phyloP scores from a whole-genome alignment of 2,113 vertebrate genomes.

The Phoxinus phoxinus region DNA sequence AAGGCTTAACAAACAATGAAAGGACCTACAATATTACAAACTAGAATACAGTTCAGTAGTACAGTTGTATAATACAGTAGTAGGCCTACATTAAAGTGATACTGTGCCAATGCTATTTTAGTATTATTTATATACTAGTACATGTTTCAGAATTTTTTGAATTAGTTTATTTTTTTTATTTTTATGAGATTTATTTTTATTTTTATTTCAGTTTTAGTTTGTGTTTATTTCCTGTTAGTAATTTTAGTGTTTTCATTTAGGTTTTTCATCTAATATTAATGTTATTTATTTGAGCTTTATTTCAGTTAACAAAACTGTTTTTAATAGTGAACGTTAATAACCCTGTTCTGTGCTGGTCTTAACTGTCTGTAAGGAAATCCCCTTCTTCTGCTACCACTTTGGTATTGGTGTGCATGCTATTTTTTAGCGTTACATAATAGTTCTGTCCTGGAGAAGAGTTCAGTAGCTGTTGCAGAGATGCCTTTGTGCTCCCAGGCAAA shows the following conservation, averaged over 20 bases:
- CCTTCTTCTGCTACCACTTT: neutral
- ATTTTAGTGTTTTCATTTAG: neutral
- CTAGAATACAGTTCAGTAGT: neutral
- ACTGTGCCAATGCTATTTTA: neutral
- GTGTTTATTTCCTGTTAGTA: too few relatives aligned
- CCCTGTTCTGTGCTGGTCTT: neutral
- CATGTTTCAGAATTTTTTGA: too few relatives aligned
- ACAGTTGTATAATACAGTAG: too few relatives aligned
- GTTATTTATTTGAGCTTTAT: neutral
- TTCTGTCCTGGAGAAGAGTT: conserved; percentile 39
- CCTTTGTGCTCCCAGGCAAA: conserved; percentile 59
- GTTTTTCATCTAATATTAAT: neutral
- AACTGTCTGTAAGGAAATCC: neutral
- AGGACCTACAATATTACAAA: neutral
- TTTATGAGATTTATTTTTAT: too few relatives aligned
- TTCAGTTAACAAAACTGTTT: neutral
- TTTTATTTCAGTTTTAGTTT: too few relatives aligned
- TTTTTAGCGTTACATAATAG: conserved; percentile 54
- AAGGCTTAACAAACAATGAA: conserved; percentile 23
- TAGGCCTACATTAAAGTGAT: neutral
- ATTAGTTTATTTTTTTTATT: too few relatives aligned
- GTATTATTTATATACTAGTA: neutral
- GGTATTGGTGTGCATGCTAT: conserved; percentile 1
- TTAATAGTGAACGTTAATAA: neutral
- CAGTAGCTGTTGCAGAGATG: conserved; percentile 21